Conservation (phyloP, 2,113 vertebrate species). For the Scolopax mira region DNA sequence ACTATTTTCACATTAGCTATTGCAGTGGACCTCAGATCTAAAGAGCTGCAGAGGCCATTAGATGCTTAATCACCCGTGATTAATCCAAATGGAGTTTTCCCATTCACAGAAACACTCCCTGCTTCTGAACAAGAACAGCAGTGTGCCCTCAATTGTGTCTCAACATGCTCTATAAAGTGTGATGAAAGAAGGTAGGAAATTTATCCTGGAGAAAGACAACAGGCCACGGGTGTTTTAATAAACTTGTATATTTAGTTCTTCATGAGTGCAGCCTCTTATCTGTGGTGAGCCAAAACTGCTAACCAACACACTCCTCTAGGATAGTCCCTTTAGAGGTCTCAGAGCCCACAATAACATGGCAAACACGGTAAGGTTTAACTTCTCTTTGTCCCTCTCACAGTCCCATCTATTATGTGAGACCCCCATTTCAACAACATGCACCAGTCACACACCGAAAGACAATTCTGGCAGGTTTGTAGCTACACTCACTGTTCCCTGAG, state of each 20-base stretch:
- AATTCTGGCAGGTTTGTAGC: not conserved
- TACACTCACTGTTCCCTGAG: not conserved
- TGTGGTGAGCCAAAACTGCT: not conserved
- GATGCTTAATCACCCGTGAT: slow-evolving; percentile 20
- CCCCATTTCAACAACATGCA: not conserved
- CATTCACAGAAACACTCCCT: slow-evolving; percentile 45
- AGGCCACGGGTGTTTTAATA: not conserved
- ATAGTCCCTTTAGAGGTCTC: not conserved
- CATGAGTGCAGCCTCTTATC: not conserved
- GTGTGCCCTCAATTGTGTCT: not conserved
- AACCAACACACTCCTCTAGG: not conserved
- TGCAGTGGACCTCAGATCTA: not conserved
- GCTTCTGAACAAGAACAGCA: not conserved
- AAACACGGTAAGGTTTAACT: not conserved
- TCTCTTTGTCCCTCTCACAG: not conserved
- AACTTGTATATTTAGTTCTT: not conserved
- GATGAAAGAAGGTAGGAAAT: slow-evolving; percentile 27
- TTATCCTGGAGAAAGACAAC: slow-evolving; percentile 20
- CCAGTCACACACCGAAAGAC: not conserved
- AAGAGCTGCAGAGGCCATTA: slow-evolving; percentile 11
- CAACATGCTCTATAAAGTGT: not conserved
- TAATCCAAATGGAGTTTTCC: slow-evolving; percentile 34
- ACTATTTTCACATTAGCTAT: not conserved
- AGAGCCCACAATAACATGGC: not conserved
- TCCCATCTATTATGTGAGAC: not conserved